phyloP scores from a whole-genome alignment of 2,797 vertebrate species.

The Brachyrhaphis roseni region DNA sequence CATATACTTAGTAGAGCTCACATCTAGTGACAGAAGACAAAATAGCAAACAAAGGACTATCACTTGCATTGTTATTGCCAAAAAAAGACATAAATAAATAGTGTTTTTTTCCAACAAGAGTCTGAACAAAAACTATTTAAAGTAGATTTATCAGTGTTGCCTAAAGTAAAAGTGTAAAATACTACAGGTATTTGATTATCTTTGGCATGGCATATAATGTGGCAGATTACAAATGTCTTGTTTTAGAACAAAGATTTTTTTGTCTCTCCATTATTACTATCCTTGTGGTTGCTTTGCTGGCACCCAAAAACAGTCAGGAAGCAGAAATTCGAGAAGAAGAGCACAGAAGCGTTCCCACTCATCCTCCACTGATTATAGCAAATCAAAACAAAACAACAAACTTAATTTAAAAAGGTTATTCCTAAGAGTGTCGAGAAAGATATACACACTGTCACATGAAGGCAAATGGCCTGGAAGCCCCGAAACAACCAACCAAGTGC shows the following conservation, averaged over 20 bases:
- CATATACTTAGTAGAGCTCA: too few species aligned
- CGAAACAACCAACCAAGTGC: constrained; percentile 75
- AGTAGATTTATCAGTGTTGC: neutral
- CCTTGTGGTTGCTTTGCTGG: constrained; percentile 7
- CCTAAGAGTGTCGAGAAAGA: constrained; percentile 26
- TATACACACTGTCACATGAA: constrained; percentile 71
- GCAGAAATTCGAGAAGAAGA: constrained; percentile 21
- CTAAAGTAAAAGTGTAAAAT: neutral
- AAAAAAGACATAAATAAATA: too few species aligned
- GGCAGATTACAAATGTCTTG: neutral
- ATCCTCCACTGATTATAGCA: constrained; percentile 1
- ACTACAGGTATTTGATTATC: neutral
- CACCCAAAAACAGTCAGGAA: constrained; percentile 13
- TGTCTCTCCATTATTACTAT: neutral
- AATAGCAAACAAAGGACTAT: too few species aligned
- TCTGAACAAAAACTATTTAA: neutral
- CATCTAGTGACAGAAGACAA: too few species aligned
- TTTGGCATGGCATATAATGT: neutral
- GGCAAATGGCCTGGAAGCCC: constrained; percentile 73
- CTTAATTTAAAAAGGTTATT: constrained; percentile 4
- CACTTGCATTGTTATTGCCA: too few species aligned
- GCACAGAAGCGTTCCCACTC: neutral
- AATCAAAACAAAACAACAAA: constrained; percentile 18
- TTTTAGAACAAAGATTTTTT: neutral
- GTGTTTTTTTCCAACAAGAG: too few species aligned